phyloP scores from a whole-genome alignment of 2,113 vertebrate genomes.

The Nesoenas mayeri region DNA sequence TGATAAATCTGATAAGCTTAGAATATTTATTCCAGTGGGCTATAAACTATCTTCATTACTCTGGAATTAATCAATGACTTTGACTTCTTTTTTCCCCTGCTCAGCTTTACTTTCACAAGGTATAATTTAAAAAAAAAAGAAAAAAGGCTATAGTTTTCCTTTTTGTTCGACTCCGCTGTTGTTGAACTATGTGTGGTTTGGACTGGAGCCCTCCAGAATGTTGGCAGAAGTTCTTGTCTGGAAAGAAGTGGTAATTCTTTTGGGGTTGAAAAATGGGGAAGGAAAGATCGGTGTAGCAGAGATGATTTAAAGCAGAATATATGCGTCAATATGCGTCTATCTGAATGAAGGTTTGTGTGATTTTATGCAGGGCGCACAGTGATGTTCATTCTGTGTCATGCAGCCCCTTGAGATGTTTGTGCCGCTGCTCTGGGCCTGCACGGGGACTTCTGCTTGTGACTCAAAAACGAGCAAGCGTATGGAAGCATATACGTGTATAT shows the following conservation, averaged over 20 bases:
- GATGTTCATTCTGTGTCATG: too few species aligned
- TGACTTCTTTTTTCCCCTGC: not conserved
- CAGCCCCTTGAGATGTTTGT: not conserved
- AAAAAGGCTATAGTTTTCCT: conserved; percentile 23
- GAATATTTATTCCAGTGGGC: not conserved
- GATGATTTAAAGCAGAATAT: conserved; percentile 2
- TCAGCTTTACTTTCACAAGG: conserved; percentile 15
- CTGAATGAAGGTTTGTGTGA: not conserved
- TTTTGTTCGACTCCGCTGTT: conserved; percentile 46
- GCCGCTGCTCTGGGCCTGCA: not conserved
- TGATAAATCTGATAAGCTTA: not conserved
- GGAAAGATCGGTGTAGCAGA: not conserved
- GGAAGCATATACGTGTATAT: fast-evolving
- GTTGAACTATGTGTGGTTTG: conserved; percentile 60
- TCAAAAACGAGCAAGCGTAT: not conserved
- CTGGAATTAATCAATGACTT: conserved; percentile 40
- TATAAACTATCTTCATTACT: not conserved
- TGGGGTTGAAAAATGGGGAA: conserved; percentile 36
- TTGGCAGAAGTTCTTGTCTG: conserved; percentile 59
- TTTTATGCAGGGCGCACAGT: not conserved
- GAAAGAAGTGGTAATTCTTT: conserved; percentile 66
- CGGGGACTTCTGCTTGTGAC: not conserved
- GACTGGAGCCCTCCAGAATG: conserved; percentile 47
- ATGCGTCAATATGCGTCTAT: not conserved
- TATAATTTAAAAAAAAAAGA: conserved; percentile 34